These are phyloP conservation scores for Adelognathus sp. DNA, from an alignment of 2,888 invertebrate genomes.

Conservation along the genomic window DNA sequence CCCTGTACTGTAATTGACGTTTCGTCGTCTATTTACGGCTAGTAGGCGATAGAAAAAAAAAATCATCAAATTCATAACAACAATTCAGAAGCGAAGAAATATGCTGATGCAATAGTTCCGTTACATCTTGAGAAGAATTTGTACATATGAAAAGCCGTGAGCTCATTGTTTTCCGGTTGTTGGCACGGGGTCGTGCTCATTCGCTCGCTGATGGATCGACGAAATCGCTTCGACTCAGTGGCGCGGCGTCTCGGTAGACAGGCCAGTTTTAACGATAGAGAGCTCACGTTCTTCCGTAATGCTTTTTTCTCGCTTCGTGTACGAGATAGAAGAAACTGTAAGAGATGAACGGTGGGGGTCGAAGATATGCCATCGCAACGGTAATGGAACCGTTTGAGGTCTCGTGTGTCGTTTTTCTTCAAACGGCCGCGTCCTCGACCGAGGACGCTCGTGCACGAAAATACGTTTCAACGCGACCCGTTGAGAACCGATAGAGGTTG, in stretches of 20 bases:
- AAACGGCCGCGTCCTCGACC: slow-evolving; percentile 58
- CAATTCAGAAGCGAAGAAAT: too few relatives aligned
- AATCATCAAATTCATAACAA: too few relatives aligned
- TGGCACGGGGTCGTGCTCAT: not conserved
- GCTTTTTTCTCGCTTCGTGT: slow-evolving; percentile 35
- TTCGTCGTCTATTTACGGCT: too few relatives aligned
- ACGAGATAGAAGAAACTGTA: slow-evolving; percentile 55
- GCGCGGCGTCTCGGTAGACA: not conserved
- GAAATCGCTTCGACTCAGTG: not conserved
- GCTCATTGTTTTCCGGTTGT: slow-evolving; percentile 2
- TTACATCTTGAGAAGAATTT: slow-evolving; percentile 2
- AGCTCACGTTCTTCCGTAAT: slow-evolving; percentile 34
- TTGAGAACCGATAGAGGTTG: not conserved
- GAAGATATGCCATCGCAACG: slow-evolving; percentile 54
- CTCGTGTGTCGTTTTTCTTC: slow-evolving; percentile 49
- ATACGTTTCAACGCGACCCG: not conserved
- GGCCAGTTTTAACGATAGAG: slow-evolving; percentile 39
- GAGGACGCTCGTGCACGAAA: slow-evolving; percentile 55
- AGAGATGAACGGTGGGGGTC: too few relatives aligned
- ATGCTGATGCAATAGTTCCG: slow-evolving; percentile 1
- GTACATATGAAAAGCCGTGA: not conserved
- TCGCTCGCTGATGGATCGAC: slow-evolving; percentile 3
- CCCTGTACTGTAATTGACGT: too few relatives aligned
- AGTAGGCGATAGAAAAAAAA: too few relatives aligned
- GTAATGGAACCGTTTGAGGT: slow-evolving; percentile 42